Percentiles rank a stretch among this genome's conserved stretches.
Evolutionary conservation across 2,113 vertebrate species (phyloP).

Genomic region (Panthera tigris): DNA sequence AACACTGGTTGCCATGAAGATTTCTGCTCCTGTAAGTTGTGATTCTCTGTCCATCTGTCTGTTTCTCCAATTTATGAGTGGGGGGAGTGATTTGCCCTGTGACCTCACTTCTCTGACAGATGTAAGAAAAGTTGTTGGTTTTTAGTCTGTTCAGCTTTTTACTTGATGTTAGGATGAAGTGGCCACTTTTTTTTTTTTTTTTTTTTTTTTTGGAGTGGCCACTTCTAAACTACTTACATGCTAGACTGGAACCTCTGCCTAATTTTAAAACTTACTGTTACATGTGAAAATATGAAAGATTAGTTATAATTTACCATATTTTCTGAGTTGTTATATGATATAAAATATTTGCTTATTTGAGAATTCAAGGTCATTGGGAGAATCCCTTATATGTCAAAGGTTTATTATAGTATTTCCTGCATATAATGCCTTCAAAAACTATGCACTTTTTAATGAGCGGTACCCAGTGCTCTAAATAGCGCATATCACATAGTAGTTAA

Average conservation of each 20-base stretch:
- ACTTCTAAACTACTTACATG: background rate
- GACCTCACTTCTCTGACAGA: background rate
- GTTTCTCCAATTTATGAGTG: background rate
- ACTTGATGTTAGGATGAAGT: background rate
- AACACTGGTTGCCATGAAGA: background rate
- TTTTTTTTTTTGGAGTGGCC: background rate
- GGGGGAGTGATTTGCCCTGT: background rate
- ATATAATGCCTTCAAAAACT: background rate
- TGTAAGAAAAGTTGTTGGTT: background rate
- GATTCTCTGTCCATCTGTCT: background rate
- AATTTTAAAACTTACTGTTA: background rate
- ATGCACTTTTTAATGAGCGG: background rate
- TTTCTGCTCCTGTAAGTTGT: background rate
- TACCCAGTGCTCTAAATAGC: background rate
- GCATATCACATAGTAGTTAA: background rate
- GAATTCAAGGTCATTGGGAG: background rate
- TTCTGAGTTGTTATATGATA: background rate
- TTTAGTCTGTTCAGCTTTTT: background rate
- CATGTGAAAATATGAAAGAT: background rate
- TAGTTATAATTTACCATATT: background rate
- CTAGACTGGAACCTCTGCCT: background rate
- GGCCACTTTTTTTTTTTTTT: background rate
- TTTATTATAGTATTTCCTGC: background rate
- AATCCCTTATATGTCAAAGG: background rate
- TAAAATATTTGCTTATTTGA: conserved; percentile 19